These are phyloP conservation scores for Hypercompe scribonia DNA, from an alignment of 2,888 invertebrate species.

Conservation along the genomic window DNA sequence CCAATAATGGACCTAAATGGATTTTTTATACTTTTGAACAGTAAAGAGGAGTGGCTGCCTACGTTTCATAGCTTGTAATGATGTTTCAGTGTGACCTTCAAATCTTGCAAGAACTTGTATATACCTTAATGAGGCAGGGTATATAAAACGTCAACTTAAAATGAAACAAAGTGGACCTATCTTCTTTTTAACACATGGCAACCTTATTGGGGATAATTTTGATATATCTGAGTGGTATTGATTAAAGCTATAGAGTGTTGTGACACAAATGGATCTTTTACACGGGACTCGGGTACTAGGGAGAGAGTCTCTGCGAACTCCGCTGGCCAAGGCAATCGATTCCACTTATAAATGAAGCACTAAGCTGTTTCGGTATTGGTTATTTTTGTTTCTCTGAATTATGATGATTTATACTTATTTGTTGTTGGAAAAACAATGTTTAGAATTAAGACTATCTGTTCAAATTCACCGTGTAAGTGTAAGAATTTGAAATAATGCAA, in stretches of 20 bases:
- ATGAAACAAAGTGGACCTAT: neutral
- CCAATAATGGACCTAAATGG: slow-evolving; percentile 20
- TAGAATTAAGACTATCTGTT: too few relatives aligned
- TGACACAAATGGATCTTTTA: neutral
- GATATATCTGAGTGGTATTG: neutral
- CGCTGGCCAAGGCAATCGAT: too few relatives aligned
- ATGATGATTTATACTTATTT: too few relatives aligned
- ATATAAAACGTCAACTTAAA: neutral
- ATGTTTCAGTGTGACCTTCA: neutral
- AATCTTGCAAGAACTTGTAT: neutral
- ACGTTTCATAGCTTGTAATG: slow-evolving; percentile 10
- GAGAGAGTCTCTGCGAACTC: too few relatives aligned
- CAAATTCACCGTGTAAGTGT: too few relatives aligned
- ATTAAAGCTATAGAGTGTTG: neutral
- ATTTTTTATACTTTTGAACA: slow-evolving; percentile 24
- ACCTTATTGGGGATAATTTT: neutral
- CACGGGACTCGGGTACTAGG: too few relatives aligned
- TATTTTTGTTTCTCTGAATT: too few relatives aligned
- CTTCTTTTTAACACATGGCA: neutral
- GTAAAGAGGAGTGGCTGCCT: slow-evolving; percentile 31
- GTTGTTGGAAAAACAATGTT: too few relatives aligned
- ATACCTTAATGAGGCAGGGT: neutral
- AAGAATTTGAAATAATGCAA: too few relatives aligned
- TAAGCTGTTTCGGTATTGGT: too few relatives aligned
- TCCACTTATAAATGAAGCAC: too few relatives aligned